Evolutionary conservation across 37 sponge, comb jelly and placozoan species (phyloP), one percentile per base, ranked within the genome.

Genomic region (Aphrocallistes beatrix): DNA sequence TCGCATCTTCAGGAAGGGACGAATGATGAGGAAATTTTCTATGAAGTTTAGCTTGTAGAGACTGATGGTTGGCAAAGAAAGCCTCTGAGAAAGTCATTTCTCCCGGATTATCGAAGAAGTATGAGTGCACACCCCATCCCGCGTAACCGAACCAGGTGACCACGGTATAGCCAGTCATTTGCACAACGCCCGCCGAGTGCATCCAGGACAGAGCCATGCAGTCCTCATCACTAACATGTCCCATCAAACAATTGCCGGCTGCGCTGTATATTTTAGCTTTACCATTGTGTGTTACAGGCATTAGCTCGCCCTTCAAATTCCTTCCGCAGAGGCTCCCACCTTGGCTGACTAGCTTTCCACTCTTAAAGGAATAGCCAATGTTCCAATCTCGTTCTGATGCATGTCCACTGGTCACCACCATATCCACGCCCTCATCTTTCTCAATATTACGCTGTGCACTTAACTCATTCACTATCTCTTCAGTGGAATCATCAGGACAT

Each of bases 61-160:
- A 39, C 38, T 91, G 91, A n/a, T 89, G 86, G 81, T 91, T 91
- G 37, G 91, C 91, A 88, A 89, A 91, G 87, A 89, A 91, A 21
- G 91, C 51, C 34, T 88, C 87, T 75, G 85, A 81, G 84, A 91
- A 89, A 10, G 85, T 82, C 51, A 40, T 75, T 6, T 16, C 19
- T 23, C 91, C 91, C 32, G 91, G 91, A 30, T 86, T 83, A 42
- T 90, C 82, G 49, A 88, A 50, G 42, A 91, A 89, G 81, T 91
- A 91, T 10, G 85, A 81, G 86, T 91, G 84, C 21, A 91, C 89
- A 6, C 91, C 91, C 91, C 91, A 91, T 1, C 91, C 91, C 16
- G 85, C 89, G 82, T 89, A 91, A 10, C 91, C 91, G 82, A 85
- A 91, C 91, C 89, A 88, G 0, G 91, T 91, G 28, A 82, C 37